Conservation (phyloP, 2,888 invertebrate genomes). For the Parascotia fuliginaria region DNA sequence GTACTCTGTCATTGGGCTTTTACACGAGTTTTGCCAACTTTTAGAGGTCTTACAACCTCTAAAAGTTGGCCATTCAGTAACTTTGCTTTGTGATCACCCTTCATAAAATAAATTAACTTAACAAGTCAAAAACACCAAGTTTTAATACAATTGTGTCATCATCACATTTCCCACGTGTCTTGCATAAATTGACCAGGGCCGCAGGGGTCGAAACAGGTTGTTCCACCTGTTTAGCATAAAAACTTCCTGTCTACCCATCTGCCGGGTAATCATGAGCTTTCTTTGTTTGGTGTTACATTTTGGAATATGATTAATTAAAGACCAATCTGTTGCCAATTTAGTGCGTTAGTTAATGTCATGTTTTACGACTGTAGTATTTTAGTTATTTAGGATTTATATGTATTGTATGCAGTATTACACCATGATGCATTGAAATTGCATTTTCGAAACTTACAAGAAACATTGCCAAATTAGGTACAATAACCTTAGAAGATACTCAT, state of each 20-base stretch:
- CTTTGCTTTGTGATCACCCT: too few species aligned
- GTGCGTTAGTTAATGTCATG: neutral
- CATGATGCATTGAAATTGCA: too few species aligned
- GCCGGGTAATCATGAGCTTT: neutral
- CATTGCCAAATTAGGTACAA: too few species aligned
- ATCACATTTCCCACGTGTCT: constrained; percentile 4
- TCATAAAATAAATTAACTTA: too few species aligned
- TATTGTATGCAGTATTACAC: too few species aligned
- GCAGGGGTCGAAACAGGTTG: constrained; percentile 9
- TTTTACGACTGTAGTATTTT: neutral
- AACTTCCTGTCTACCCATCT: constrained; percentile 5
- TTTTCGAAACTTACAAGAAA: too few species aligned
- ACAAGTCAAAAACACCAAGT: neutral
- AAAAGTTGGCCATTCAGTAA: too few species aligned
- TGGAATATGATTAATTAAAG: neutral
- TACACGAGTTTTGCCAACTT: too few species aligned
- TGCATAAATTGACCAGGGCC: neutral
- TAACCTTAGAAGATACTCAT: too few species aligned
- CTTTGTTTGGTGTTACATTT: neutral
- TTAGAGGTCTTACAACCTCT: too few species aligned
- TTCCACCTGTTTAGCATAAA: constrained; percentile 12
- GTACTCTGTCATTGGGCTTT: too few species aligned
- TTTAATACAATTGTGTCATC: neutral
- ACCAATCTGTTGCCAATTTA: neutral
- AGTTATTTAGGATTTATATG: neutral